Evolutionary conservation across 2,113 vertebrate genomes (phyloP).

Genomic region (Pterocles orientalis): DNA sequence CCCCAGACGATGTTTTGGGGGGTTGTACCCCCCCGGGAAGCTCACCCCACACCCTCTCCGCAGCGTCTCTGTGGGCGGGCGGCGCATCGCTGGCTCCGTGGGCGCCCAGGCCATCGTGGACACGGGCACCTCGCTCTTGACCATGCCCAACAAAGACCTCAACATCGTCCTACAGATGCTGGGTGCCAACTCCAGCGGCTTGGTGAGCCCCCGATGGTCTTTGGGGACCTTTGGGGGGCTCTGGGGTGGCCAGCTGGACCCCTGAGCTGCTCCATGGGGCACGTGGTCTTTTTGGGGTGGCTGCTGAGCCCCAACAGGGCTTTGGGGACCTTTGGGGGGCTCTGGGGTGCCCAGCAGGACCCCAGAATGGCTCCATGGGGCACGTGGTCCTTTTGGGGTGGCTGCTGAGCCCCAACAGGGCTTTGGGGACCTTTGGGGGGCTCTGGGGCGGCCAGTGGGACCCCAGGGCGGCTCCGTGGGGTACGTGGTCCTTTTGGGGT

Average conservation of each 20-base stretch:
- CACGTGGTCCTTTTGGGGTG: no score
- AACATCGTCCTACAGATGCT: fast-evolving
- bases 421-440: no score
- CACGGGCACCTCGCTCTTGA: slow-evolving; percentile 21
- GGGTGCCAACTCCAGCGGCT: fast-evolving
- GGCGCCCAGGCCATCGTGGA: slow-evolving; percentile 62
- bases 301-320: neutral
- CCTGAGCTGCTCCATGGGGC: neutral
- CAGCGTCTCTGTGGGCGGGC: fast-evolving
- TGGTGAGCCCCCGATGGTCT: neutral
- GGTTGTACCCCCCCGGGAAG: neutral
- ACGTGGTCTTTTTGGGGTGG: neutral
- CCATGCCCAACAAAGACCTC: neutral
- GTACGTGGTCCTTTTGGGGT: no score
- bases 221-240: neutral
- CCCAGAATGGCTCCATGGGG: no score
- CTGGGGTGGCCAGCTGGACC: neutral
- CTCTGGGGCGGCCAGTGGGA: no score
- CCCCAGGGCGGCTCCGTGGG: no score
- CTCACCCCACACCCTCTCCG: neutral
- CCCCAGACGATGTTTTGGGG: fast-evolving
- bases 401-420: neutral
- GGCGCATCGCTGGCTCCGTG: fast-evolving
- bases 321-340: no score
- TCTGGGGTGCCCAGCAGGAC: no score